Evolutionary conservation across 2,113 vertebrate species (phyloP).

Genomic region (Colossoma macropomum): DNA sequence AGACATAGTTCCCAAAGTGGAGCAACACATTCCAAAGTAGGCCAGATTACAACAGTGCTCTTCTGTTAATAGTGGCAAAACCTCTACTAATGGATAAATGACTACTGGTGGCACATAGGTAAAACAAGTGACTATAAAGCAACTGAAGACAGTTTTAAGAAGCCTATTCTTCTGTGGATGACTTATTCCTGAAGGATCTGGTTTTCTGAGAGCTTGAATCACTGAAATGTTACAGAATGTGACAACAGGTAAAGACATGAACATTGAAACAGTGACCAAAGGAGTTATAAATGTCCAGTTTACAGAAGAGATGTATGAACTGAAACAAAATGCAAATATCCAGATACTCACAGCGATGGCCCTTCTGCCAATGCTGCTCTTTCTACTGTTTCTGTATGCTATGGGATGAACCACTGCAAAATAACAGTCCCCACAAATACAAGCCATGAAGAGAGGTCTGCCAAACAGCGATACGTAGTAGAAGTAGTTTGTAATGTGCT

Average conservation of each 20-base stretch:
- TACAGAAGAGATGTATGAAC: not conserved
- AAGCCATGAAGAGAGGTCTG: conserved; percentile 50
- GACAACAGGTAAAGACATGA: conserved; percentile 4
- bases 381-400: no score
- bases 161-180: no score
- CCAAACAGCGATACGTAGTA: conserved; percentile 11
- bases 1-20: no score
- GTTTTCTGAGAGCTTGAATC: conserved; percentile 14
- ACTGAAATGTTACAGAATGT: conserved; percentile 20
- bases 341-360: not conserved
- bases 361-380: no score
- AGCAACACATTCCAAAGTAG: no score
- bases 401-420: conserved; percentile 52
- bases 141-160: no score
- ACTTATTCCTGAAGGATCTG: conserved; percentile 20
- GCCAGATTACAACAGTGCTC: no score
- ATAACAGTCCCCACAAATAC: conserved; percentile 44
- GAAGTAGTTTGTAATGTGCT: not conserved
- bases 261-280: conserved; percentile 2
- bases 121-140: no score
- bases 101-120: no score
- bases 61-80: no score
- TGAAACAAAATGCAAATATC: not conserved
- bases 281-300: not conserved
- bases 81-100: no score